Evolutionary conservation across 1,140 invertebrate species (phyloP).

Genomic region (Eciton burchellii): DNA sequence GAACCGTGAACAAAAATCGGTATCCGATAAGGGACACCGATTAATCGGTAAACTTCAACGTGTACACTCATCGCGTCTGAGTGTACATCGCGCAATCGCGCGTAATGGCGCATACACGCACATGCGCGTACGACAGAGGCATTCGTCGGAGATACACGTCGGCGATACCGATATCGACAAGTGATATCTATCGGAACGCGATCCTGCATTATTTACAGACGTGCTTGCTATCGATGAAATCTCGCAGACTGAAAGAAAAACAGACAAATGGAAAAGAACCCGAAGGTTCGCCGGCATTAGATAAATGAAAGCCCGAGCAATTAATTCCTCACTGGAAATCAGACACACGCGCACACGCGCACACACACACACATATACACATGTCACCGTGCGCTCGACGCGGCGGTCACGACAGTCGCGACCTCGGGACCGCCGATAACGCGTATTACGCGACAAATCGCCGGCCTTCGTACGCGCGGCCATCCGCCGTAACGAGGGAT

Average conservation of each 20-base stretch:
- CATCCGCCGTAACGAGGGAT: slow-evolving; percentile 63
- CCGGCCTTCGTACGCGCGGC: slow-evolving; percentile 56
- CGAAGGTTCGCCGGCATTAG: slow-evolving; percentile 61
- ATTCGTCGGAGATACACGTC: slow-evolving; percentile 9
- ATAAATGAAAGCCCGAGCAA: slow-evolving; percentile 78
- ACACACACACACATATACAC: no score
- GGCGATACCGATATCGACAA: slow-evolving; percentile 23
- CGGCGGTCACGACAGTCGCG: slow-evolving; percentile 80
- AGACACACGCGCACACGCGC: no score
- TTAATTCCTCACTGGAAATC: slow-evolving; percentile 83
- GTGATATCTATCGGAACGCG: slow-evolving; percentile 36
- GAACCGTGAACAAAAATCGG: neutral
- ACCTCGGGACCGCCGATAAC: slow-evolving; percentile 83
- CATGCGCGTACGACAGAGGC: slow-evolving; percentile 5
- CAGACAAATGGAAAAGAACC: slow-evolving; percentile 72
- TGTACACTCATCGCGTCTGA: slow-evolving; percentile 14
- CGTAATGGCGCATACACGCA: slow-evolving; percentile 6
- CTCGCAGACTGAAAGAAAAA: neutral
- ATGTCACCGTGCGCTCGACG: slow-evolving; percentile 81
- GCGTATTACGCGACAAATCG: slow-evolving; percentile 80
- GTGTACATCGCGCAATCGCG: slow-evolving; percentile 59
- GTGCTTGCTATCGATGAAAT: neutral
- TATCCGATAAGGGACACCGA: slow-evolving; percentile 37
- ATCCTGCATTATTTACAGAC: neutral
- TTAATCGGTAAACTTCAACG: slow-evolving; percentile 24